Percentiles rank a stretch among this genome's conserved stretches.
Evolutionary conservation across 2,888 invertebrate genomes (phyloP).

Genomic region (Dorcus hopei): DNA sequence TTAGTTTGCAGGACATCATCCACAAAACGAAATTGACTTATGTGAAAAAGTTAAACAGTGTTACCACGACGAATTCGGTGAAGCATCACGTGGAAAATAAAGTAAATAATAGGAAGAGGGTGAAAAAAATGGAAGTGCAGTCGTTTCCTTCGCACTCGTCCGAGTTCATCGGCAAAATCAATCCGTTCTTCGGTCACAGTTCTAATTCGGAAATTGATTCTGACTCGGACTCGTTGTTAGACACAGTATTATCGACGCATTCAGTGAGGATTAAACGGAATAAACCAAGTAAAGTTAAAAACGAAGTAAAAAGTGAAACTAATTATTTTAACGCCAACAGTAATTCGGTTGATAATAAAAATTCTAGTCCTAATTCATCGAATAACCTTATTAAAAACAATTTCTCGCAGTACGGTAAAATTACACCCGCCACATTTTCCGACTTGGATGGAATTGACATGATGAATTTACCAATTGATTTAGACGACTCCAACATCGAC

Average conservation of each 20-base stretch:
- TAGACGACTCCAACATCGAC: slow-evolving; percentile 61
- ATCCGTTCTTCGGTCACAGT: slow-evolving; percentile 32
- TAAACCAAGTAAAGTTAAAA: slow-evolving; percentile 19
- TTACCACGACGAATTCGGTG: slow-evolving; percentile 22
- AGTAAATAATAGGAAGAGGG: slow-evolving; percentile 30
- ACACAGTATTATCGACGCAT: slow-evolving; percentile 20
- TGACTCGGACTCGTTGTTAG: slow-evolving; percentile 39
- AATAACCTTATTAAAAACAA: slow-evolving; percentile 13
- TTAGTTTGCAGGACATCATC: slow-evolving; percentile 70
- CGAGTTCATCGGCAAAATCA: slow-evolving; percentile 23
- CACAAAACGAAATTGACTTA: slow-evolving; percentile 49
- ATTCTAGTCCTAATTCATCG: slow-evolving; percentile 15
- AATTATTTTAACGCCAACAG: slow-evolving; percentile 13
- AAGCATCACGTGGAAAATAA: slow-evolving; percentile 36
- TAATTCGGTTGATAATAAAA: slow-evolving; percentile 10
- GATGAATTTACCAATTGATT: slow-evolving; percentile 74
- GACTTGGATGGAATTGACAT: slow-evolving; percentile 66
- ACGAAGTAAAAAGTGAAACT: slow-evolving; percentile 12
- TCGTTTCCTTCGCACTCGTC: slow-evolving; percentile 17
- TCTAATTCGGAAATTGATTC: slow-evolving; percentile 42
- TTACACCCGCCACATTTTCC: slow-evolving; percentile 48
- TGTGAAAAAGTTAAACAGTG: slow-evolving; percentile 39
- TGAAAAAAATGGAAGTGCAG: slow-evolving; percentile 30
- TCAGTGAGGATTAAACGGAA: slow-evolving; percentile 11
- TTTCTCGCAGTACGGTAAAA: slow-evolving; percentile 13